Evolutionary conservation across 2,797 vertebrate genomes (phyloP).

Genomic region (Acanthiza pusilla): DNA sequence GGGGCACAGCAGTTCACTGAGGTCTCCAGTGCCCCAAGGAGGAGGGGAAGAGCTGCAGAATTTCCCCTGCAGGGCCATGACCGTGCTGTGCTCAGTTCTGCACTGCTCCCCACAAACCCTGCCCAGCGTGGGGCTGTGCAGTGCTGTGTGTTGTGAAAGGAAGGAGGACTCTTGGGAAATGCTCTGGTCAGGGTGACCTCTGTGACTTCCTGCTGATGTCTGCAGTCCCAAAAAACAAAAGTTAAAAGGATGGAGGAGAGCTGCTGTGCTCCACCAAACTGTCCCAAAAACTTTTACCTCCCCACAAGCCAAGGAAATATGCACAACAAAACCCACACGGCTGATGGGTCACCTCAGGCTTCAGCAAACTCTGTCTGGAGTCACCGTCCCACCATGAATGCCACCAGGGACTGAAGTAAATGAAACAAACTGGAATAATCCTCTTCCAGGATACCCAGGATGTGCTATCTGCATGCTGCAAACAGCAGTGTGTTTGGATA

Average conservation of each 20-base stretch:
- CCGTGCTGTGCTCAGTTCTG: not conserved
- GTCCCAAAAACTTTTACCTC: slow-evolving; percentile 64
- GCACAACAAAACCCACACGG: not conserved
- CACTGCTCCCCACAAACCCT: not conserved
- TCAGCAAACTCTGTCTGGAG: not conserved
- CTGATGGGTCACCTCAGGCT: not conserved
- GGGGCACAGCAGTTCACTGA: slow-evolving; percentile 80
- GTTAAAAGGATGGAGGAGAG: slow-evolving; percentile 80
- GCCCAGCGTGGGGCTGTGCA: not conserved
- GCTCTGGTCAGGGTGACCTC: slow-evolving; percentile 64
- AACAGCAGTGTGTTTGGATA: not conserved
- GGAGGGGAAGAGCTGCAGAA: not conserved
- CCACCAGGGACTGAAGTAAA: not conserved
- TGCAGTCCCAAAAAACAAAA: slow-evolving; percentile 68
- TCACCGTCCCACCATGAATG: not conserved
- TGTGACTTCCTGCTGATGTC: slow-evolving; percentile 66
- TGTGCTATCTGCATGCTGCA: not conserved
- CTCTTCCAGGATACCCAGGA: not conserved
- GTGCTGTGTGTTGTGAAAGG: not conserved
- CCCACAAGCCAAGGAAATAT: slow-evolving; percentile 81
- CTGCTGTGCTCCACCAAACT: slow-evolving; percentile 73
- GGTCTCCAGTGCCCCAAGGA: slow-evolving; percentile 71
- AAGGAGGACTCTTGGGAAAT: not conserved
- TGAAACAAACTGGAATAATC: not conserved
- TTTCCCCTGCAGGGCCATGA: not conserved